phyloP scores from a whole-genome alignment of 2,797 vertebrate species.

The Sebastes variabilis region DNA sequence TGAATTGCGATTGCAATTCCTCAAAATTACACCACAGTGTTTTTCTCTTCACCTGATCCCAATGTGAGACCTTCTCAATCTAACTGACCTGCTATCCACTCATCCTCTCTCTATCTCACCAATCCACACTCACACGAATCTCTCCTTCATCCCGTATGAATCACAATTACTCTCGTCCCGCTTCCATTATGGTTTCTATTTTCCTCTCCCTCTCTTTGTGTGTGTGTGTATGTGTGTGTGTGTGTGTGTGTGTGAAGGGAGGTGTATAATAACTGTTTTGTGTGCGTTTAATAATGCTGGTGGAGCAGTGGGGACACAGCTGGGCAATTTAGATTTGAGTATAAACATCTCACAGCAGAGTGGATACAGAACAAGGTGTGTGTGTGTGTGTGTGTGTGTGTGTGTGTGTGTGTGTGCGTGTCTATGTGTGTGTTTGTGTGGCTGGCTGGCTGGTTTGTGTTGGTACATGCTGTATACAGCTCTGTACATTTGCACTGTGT shows the following conservation, averaged over 20 bases:
- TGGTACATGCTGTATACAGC: neutral
- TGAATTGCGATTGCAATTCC: conserved; percentile 6
- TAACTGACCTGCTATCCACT: conserved; percentile 16
- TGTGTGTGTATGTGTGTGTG: conserved; percentile 4
- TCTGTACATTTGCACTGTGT: neutral
- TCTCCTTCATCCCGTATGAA: conserved; percentile 10
- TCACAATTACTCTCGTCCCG: conserved; percentile 15
- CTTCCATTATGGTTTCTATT: conserved; percentile 2
- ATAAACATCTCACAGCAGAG: conserved; percentile 50
- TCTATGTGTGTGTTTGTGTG: neutral
- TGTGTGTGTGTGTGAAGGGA: neutral
- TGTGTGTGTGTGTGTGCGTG: neutral
- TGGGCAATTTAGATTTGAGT: conserved; percentile 58
- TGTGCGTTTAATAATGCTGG: conserved; percentile 54
- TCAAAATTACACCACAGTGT: conserved; percentile 11
- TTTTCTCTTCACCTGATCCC: conserved; percentile 32
- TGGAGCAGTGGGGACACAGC: conserved; percentile 58
- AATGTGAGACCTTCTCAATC: conserved; percentile 5
- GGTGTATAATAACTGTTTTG: conserved; percentile 57
- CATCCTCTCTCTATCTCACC: neutral
- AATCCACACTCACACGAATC: conserved; percentile 15
- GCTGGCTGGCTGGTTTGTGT: neutral
- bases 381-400: neutral
- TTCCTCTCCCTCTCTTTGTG: neutral
- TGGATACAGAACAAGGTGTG: conserved; percentile 12